Evolutionary conservation across 2,888 invertebrate genomes (phyloP), one percentile per base, ranked within the genome.

Genomic region (Macrosiphum euphorbiae): DNA sequence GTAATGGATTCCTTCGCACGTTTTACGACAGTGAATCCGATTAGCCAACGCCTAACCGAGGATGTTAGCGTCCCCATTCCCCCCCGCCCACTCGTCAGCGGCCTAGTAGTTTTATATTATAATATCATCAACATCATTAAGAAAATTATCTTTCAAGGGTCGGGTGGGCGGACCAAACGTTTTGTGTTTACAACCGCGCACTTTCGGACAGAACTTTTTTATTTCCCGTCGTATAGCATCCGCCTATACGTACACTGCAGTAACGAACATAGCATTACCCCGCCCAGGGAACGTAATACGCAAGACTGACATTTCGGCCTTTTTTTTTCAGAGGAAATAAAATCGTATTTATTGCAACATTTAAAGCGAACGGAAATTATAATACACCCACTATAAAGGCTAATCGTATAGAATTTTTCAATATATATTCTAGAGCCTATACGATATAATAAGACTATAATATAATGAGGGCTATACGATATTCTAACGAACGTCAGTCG

Each of bases 1-100:
- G 90, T 78, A 84, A 90, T 78, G 78, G 78, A 78, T 78, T 90
- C 44, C 61, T 47, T 61, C 41, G 28, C 58, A 58, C 67, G 88
- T 90, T 90, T 78, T 90, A 78, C 78, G 50, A 84, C 52, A 41
- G 35, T 28, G 41, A 90, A 90, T 52, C 28, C 78, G 35, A 90
- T 84, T 52, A 52, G 41, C 78, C 35, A 10, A 35, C 90, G 13
- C 35, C 13, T n/a, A 10, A 10, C 85, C 3, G 67, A 41, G 61
- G 20, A 41, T 67, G n/a, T n/a, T 16, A 8, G 20, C n/a, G 26
- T 52, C 50, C 16, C 78, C 50, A 26, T 52, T 78, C 78, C 13
- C 24, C 24, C 11, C 1, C 41, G 2, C 52, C 26, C 78, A n/a
- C 10, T 44, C 85, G 58, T 58, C 58, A 26, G 24, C 10, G 44